Evolutionary conservation across 2,113 vertebrate species (phyloP), one percentile per base, ranked within the genome.

Genomic region (Charina bottae): DNA sequence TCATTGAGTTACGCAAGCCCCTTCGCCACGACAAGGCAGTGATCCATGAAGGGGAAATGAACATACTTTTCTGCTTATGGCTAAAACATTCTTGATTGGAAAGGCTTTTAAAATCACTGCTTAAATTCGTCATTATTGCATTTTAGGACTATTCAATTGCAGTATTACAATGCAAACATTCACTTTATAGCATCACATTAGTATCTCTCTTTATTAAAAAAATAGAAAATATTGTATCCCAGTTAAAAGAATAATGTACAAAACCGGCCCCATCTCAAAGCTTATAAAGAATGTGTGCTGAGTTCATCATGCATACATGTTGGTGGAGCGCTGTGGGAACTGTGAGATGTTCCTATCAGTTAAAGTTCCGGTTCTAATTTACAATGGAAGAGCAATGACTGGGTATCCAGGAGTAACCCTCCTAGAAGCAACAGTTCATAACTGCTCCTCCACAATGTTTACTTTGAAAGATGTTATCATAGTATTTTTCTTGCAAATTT

Each of bases 401-500:
- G 59, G 59, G 6, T 49, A 21, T 10, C 23, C 26, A 17, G 23
- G 37, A 26, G 6, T 59, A 6, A 12, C 56, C 37, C 87, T 10
- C 24, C 24, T 28, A 13, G 49, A 58, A 87, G n/a, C 8, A 33
- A 11, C 55, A n/a, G 33, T 13, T 26, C 24, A 19, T 24, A 33
- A 10, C 12, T 62, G 55, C 68, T 89, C 78, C 21, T 15, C 33
- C 37, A 55, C 64, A 4, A 12, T 3, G 7, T 28, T 94, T 94
- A 91, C 0, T 23, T 19, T 10, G 37, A 17, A 68, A 89, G 49
- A 49, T 92, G n/a, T 88, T 68, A 46, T 46, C 86, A 4, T 15
- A 91, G 90, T 92, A 90, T 91, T 64, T 68, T 11, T 23, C 56
- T 85, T 56, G 23, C 24, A 55, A 7, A 15, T 90, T 88, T 88